These are phyloP conservation scores for Leucopternis melanops DNA, from an alignment of 2,113 vertebrate genomes.

Conservation along the genomic window DNA sequence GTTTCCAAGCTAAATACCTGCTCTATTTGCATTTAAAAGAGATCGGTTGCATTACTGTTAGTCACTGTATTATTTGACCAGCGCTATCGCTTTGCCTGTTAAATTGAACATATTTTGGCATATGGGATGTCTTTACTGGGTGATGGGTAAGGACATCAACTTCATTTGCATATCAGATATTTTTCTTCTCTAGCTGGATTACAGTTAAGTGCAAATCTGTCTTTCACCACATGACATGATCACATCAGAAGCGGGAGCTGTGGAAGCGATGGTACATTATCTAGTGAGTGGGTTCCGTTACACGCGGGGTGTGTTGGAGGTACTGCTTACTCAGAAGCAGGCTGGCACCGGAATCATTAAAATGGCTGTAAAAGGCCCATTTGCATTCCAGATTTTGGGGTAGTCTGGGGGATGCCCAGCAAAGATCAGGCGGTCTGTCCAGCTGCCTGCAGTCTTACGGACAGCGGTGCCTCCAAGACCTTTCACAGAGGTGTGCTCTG, in stretches of 20 bases:
- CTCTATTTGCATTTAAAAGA: neutral
- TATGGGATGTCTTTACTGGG: neutral
- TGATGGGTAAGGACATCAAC: neutral
- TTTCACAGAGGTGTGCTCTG: neutral
- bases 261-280: neutral
- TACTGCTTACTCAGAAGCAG: neutral
- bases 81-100: neutral
- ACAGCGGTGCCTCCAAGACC: neutral
- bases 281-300: neutral
- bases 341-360: neutral
- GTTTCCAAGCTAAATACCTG: neutral
- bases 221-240: neutral
- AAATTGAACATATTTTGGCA: neutral
- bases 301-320: neutral
- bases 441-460: rapidly evolving
- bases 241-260: neutral
- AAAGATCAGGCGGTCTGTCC: neutral
- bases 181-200: neutral
- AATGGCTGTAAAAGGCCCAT: rapidly evolving
- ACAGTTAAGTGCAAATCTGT: neutral
- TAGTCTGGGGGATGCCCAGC: neutral
- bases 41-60: neutral
- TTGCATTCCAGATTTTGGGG: neutral
- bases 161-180: neutral
- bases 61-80: neutral